Evolutionary conservation across 2,888 invertebrate species (phyloP).

Genomic region (Lasioglossum morio): DNA sequence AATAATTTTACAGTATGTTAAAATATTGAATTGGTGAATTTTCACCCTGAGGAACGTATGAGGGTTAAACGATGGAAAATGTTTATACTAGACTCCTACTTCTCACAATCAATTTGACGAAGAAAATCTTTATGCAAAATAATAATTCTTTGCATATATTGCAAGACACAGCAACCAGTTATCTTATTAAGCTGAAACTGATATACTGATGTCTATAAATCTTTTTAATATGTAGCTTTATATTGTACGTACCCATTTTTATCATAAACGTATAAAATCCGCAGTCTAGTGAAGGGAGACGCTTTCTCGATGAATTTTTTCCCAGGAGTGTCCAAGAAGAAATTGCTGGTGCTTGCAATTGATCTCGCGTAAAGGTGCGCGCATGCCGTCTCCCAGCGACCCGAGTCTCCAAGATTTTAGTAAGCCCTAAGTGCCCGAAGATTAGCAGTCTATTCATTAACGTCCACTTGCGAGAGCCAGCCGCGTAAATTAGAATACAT

Average conservation of each 20-base stretch:
- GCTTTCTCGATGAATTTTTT: not conserved
- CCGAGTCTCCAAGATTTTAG: not conserved
- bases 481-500: slow-evolving; percentile 8
- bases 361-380: not conserved
- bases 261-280: not conserved
- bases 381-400: not conserved
- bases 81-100: not conserved
- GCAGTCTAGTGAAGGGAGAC: not conserved
- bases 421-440: slow-evolving; percentile 7
- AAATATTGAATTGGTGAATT: too few species aligned
- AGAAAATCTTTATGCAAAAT: not conserved
- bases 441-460: not conserved
- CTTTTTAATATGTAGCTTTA: too few species aligned
- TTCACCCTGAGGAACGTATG: too few species aligned
- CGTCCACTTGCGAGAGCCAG: not conserved
- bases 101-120: not conserved
- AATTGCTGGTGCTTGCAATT: not conserved
- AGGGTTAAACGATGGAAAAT: too few species aligned
- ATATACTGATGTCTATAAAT: too few species aligned
- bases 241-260: too few species aligned
- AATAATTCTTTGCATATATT: not conserved
- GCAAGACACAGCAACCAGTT: too few species aligned
- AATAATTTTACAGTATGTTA: too few species aligned
- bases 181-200: too few species aligned
- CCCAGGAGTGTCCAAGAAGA: not conserved